A percentile compares a stretch with the other conserved stretches of the same genome.
These are phyloP conservation scores for Agonum fuliginosum DNA, from an alignment of 2,888 invertebrate genomes.

Conservation along the genomic window DNA sequence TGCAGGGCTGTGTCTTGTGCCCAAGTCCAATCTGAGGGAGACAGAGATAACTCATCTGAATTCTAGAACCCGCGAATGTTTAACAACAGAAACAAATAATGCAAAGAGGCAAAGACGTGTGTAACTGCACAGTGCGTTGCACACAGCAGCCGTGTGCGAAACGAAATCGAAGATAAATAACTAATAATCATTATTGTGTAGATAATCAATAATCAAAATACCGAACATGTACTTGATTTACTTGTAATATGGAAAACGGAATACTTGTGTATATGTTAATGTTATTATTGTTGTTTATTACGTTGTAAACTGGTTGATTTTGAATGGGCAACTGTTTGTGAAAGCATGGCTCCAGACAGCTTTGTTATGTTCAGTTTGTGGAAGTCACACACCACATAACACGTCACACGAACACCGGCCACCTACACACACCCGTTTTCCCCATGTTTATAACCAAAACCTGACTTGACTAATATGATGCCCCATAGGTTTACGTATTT, in stretches of 20 bases:
- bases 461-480: slow-evolving; percentile 42
- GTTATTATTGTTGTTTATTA: slow-evolving; percentile 72
- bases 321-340: slow-evolving; percentile 59
- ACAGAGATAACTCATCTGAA: background rate
- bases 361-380: slow-evolving; percentile 50
- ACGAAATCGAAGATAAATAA: slow-evolving; percentile 64
- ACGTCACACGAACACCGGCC: slow-evolving; percentile 41
- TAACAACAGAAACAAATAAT: background rate
- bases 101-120: background rate
- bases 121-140: background rate
- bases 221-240: slow-evolving; percentile 70
- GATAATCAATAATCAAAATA: slow-evolving; percentile 73
- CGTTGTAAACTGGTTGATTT: slow-evolving; percentile 56
- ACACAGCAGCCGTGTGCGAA: slow-evolving; percentile 45
- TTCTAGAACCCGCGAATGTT: background rate
- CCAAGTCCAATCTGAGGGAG: background rate
- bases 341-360: slow-evolving; percentile 60
- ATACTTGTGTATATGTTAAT: slow-evolving; percentile 71
- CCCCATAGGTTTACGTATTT: slow-evolving; percentile 35
- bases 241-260: slow-evolving; percentile 67
- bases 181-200: slow-evolving; percentile 74
- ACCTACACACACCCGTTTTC: slow-evolving; percentile 50
- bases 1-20: background rate
- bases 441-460: slow-evolving; percentile 15
- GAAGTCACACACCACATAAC: slow-evolving; percentile 52